Evolutionary conservation across 2,113 vertebrate genomes (phyloP).

Genomic region (Pagrus major): DNA sequence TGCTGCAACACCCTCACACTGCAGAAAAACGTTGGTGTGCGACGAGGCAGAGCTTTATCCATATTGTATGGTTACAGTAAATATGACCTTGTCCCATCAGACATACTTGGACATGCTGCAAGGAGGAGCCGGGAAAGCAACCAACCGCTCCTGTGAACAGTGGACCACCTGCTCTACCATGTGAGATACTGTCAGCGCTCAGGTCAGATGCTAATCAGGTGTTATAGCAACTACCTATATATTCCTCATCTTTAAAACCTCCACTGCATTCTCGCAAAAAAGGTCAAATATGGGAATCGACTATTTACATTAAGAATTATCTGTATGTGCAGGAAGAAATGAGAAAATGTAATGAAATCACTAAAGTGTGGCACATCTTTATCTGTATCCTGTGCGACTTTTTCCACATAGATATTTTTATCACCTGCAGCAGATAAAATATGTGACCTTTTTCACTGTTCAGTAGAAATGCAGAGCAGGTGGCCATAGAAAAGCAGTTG

Average conservation of each 20-base stretch:
- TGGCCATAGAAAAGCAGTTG: constrained; percentile 25
- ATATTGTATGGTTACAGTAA: neutral
- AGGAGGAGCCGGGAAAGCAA: constrained; percentile 15
- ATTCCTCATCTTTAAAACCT: constrained; percentile 11
- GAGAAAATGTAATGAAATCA: neutral
- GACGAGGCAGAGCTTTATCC: neutral
- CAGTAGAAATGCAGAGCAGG: constrained; percentile 34
- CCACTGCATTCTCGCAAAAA: neutral
- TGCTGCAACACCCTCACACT: neutral
- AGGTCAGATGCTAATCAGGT: constrained; percentile 31
- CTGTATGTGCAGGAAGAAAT: neutral
- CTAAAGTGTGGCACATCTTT: neutral
- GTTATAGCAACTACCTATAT: constrained; percentile 3
- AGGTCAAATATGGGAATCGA: constrained; percentile 22
- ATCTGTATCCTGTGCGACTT: neutral
- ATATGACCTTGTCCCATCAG: constrained; percentile 23
- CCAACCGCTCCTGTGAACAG: constrained; percentile 4
- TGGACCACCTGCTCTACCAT: constrained; percentile 8
- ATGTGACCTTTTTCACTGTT: constrained; percentile 35
- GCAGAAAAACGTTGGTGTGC: neutral
- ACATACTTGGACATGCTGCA: neutral
- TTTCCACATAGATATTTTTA: neutral
- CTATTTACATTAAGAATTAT: constrained; percentile 15
- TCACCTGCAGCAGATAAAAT: constrained; percentile 13
- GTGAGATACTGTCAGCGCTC: constrained; percentile 18